Base-by-base conservation (phyloP, 2,113 vertebrate species). In the Hyla sarda region DNA sequence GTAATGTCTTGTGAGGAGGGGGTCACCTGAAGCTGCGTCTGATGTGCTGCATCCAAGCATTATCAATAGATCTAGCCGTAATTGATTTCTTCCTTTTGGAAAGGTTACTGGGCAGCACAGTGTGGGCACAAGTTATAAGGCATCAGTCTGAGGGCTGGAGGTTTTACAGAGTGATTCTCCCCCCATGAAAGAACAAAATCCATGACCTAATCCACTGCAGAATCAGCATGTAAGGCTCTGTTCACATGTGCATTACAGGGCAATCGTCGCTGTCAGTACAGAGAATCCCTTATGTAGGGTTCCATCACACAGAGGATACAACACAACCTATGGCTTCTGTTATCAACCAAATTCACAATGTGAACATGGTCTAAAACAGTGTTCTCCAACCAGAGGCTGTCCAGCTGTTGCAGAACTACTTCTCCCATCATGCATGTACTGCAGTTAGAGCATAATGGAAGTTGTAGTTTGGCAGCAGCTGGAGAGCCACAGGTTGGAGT, bases 51-150 rank as follows among this genome's bases (percentile, higher is more conserved):
- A 25, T 80, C 34, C 54, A 80, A 56, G 75, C 54, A 77, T 32
- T 60, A 80, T 17, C 54, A 80, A 80, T 80, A 41, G 32, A 60
- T 80, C 37, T 52, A 41, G 9, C 23, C 54, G 32, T 60, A 16
- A 62, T 60, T 80, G 54, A 80, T 41, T 45, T 60, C 28, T 80
- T 60, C 10, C 54, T 28, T n/a, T 80, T 80, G 23, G n/a, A 52
- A 17, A 45, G 34, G 52, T 37, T 56, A 58, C 19, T 34, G 75
- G 50, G 10, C 14, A 21, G 32, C 34, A 1, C 16, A 41, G 8
- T 23, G 7, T 13, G 21, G 12, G 34, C 32, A 21, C 67, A 41
- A 12, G 67, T 37, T 37, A 71, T 37, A 32, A 37, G 14, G 34
- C 21, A 21, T 69, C 30, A 5, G 12, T 67, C 28, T 34, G 16